Percentiles rank a stretch among this genome's conserved stretches.
phyloP scores from a whole-genome alignment of 2,888 invertebrate species.

The Platycnemis pennipes region DNA sequence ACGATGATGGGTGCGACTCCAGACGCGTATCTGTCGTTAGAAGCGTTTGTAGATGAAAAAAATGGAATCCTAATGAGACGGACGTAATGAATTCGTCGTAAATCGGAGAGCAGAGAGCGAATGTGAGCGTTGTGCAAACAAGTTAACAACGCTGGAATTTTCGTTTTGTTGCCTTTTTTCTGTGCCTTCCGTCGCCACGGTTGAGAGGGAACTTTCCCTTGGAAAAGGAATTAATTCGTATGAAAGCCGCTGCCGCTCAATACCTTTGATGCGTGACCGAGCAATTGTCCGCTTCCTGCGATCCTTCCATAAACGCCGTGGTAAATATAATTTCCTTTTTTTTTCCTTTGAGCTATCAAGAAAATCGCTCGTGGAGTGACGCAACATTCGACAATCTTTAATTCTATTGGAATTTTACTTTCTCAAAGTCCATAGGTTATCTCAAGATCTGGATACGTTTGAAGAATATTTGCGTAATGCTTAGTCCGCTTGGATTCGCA shows the following conservation, averaged over 20 bases:
- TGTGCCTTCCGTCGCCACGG: background rate
- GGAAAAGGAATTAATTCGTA: constrained; percentile 26
- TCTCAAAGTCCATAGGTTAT: background rate
- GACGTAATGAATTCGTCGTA: constrained; percentile 39
- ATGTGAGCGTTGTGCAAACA: constrained; percentile 36
- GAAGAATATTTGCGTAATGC: background rate
- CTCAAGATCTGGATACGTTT: background rate
- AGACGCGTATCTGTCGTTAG: background rate
- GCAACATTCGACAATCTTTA: constrained; percentile 31
- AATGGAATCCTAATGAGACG: background rate
- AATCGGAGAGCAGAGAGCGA: constrained; percentile 24
- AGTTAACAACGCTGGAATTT: constrained; percentile 33
- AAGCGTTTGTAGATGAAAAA: background rate
- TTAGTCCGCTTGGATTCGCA: background rate
- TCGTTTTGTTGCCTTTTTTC: constrained; percentile 19
- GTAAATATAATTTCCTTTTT: constrained; percentile 16
- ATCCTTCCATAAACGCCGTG: constrained; percentile 17
- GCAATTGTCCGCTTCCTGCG: constrained; percentile 47
- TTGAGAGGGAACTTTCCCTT: constrained; percentile 43
- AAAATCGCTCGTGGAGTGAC: background rate
- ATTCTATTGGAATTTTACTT: background rate
- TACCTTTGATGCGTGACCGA: constrained; percentile 20
- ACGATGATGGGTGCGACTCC: constrained; percentile 28
- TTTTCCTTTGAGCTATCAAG: background rate
- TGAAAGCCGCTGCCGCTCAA: constrained; percentile 23